A percentile compares a stretch with the other conserved stretches of the same genome.
Conservation (phyloP, 2,888 invertebrate genomes). For the Cremastinae sp. region DNA sequence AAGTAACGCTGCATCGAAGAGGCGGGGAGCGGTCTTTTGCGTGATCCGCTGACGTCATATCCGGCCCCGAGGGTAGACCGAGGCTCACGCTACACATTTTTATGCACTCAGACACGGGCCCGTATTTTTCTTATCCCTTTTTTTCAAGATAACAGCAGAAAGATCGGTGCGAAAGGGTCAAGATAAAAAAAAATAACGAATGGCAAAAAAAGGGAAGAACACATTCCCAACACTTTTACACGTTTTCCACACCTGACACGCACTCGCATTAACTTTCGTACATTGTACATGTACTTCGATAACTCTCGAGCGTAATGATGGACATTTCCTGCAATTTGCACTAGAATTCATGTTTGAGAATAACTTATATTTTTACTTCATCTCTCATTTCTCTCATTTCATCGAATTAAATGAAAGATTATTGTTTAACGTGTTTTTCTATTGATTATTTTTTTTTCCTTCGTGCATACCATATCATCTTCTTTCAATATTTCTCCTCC, state of each 20-base stretch:
- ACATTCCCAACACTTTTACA: constrained; percentile 49
- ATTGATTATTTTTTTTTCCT: too few species aligned
- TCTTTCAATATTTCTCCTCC: background rate
- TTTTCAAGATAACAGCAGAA: constrained; percentile 50
- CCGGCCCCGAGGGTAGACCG: constrained; percentile 46
- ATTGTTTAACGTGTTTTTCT: background rate
- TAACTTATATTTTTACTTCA: background rate
- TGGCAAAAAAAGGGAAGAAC: constrained; percentile 19
- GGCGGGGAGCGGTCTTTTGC: constrained; percentile 52
- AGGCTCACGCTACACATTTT: background rate
- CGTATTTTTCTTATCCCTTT: constrained; percentile 10
- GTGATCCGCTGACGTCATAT: constrained; percentile 61
- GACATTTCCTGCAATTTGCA: constrained; percentile 37
- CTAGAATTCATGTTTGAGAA: constrained; percentile 53
- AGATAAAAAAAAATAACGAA: constrained; percentile 21
- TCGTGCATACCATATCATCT: too few species aligned
- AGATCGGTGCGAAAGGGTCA: constrained; percentile 31
- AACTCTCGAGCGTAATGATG: constrained; percentile 37
- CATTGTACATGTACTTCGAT: constrained; percentile 15
- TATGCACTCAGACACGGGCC: background rate
- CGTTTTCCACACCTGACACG: constrained; percentile 35
- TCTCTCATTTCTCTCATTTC: too few species aligned
- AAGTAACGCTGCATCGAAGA: background rate
- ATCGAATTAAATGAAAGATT: too few species aligned
- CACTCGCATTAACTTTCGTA: background rate